Percentiles rank a stretch among this genome's conserved stretches.
Conservation (phyloP, 1,140 invertebrate genomes). For the Vanessa tameamea region DNA sequence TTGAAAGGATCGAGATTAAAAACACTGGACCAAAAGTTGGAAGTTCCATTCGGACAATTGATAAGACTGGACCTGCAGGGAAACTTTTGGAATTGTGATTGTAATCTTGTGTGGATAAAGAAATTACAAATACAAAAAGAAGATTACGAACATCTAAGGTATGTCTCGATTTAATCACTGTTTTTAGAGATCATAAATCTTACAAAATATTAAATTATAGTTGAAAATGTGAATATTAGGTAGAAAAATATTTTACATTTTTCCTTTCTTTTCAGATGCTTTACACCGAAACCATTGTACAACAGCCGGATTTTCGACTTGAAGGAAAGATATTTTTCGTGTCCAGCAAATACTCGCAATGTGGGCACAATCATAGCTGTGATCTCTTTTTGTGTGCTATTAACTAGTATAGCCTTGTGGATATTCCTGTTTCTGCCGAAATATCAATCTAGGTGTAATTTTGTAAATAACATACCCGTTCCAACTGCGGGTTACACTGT, state of each 20-base stretch:
- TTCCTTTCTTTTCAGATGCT: constrained; percentile 59
- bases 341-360: constrained; percentile 31
- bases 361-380: constrained; percentile 48
- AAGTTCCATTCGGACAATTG: constrained; percentile 60
- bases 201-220: neutral
- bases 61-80: constrained; percentile 67
- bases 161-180: constrained; percentile 18
- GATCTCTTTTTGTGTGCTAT: constrained; percentile 47
- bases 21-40: constrained; percentile 55
- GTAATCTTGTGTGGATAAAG: constrained; percentile 68
- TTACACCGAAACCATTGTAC: constrained; percentile 51
- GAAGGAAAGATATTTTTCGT: constrained; percentile 56
- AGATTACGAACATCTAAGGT: constrained; percentile 71
- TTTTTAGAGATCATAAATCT: neutral
- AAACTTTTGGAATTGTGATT: constrained; percentile 75
- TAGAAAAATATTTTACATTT: too few species aligned
- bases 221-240: neutral
- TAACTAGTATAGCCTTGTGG: constrained; percentile 55
- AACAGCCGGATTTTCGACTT: constrained; percentile 65
- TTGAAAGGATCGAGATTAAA: constrained; percentile 63
- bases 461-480: constrained; percentile 41
- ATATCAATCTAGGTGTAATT: constrained; percentile 41
- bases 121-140: constrained; percentile 59
- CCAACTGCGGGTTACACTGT: constrained; percentile 50
- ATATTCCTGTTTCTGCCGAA: constrained; percentile 56